Conservation (phyloP, 2,113 vertebrate species). For the Leiothrix lutea region DNA sequence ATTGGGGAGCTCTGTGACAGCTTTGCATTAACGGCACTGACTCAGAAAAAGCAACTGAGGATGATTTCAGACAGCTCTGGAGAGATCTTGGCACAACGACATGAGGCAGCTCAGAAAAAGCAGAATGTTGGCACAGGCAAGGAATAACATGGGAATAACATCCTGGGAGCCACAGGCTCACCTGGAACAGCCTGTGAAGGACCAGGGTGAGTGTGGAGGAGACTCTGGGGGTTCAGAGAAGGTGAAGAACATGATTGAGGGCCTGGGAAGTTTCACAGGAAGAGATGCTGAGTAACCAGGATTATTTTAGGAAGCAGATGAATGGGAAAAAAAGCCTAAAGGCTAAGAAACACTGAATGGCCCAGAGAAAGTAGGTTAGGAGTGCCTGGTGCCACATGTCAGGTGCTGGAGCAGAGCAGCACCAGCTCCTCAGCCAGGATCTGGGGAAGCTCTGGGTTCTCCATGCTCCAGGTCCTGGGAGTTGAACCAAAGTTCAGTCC, state of each 20-base stretch:
- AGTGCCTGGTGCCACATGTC: neutral
- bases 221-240: neutral
- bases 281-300: neutral
- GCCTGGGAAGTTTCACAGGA: neutral
- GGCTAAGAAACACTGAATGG: neutral
- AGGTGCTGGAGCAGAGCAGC: neutral
- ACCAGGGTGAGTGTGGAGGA: neutral
- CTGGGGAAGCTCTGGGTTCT: neutral
- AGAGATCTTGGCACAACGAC: neutral
- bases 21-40: neutral
- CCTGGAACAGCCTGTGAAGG: neutral
- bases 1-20: neutral
- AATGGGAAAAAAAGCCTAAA: neutral
- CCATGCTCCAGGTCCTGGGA: fast-evolving
- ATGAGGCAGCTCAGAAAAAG: neutral
- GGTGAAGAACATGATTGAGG: neutral
- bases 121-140: neutral
- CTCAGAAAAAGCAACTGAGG: neutral
- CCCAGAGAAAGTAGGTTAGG: neutral
- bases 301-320: constrained; percentile 5
- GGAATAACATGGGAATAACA: fast-evolving
- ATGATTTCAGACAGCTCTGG: neutral
- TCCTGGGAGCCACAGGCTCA: neutral
- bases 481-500: neutral
- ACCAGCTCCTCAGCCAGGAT: fast-evolving